Percentiles rank a stretch among this genome's conserved stretches.
Conservation (phyloP, 2,888 invertebrate genomes). For the Acrobasis repandana region DNA sequence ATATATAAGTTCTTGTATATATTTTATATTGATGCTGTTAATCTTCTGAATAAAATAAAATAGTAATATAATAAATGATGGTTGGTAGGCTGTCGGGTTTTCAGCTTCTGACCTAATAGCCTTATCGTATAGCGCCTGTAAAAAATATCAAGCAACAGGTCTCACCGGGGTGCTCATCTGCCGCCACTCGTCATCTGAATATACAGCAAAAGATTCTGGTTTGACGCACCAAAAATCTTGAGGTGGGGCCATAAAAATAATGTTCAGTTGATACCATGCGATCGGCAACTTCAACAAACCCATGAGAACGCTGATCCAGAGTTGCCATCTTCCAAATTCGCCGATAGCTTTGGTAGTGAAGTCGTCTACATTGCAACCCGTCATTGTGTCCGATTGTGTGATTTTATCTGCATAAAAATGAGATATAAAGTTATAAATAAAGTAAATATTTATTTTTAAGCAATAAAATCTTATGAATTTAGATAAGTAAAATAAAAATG, state of each 20-base stretch:
- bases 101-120: too few species aligned
- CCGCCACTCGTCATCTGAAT: slow-evolving; percentile 70
- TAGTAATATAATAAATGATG: too few species aligned
- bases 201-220: slow-evolving; percentile 47
- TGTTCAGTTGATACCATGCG: slow-evolving; percentile 85
- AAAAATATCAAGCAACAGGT: slow-evolving; percentile 23
- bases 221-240: slow-evolving; percentile 83
- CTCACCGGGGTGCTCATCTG: slow-evolving; percentile 65
- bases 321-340: slow-evolving; percentile 84
- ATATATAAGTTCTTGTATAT: too few species aligned
- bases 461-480: too few species aligned
- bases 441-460: too few species aligned
- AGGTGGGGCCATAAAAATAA: slow-evolving; percentile 84
- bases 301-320: slow-evolving; percentile 78
- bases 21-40: too few species aligned
- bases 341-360: slow-evolving; percentile 71
- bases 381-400: neutral
- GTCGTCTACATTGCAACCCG: slow-evolving; percentile 38
- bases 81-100: too few species aligned
- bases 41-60: too few species aligned
- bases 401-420: neutral
- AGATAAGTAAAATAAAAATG: too few species aligned
- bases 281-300: slow-evolving; percentile 82
- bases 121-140: neutral
- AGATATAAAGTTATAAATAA: too few species aligned